Evolutionary conservation across 2,888 invertebrate species (phyloP), one percentile per base, ranked within the genome.

Genomic region (Pheosia tremula): DNA sequence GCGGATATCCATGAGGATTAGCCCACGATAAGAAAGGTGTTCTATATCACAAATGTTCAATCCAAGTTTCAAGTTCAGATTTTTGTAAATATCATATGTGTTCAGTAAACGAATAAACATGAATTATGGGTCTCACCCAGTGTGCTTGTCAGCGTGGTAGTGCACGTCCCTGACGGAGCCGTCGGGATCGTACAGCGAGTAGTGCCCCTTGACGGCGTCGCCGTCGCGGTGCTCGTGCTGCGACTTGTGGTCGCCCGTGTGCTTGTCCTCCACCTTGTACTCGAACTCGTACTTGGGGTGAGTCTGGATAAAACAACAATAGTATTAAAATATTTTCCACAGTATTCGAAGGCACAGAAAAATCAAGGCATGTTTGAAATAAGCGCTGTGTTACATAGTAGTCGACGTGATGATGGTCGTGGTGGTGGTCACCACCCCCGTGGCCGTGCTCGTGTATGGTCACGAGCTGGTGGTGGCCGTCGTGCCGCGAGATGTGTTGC

Each of bases 151-250:
- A 7, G 80, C 78, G 49, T 81, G 80, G 61, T 87, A 87, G 62
- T 86, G 78, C 1, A 87, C 83, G 39, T 83, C 71, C 56, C 86
- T 80, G 71, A 90, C 77, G 71, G 93, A 90, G 64, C 94, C 94
- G 55, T 92, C 94, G 52, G 94, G 91, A 73, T 94, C 91, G 68
- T 94, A 91, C 59, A 94, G 83, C n/a, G 88, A 89, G 82, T 95
- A 95, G 75, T 92, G 77, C n/a, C 95, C 95, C 77, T 94, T 91
- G 59, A 95, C 95, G 56, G 86, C 90, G 76, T 95, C 93, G 57
- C 95, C 95, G 79, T 94, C 91, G 61, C 90, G 87, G 74, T 88
- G 86, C 80, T 93, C 92, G 63, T 88, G 89, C 68, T 93, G 91
- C 7, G 89, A 86, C 79, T 93, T 93, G 80, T 90, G 89, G 81